A percentile compares a stretch with the other conserved stretches of the same genome.
Evolutionary conservation across 2,797 vertebrate species (phyloP).

Genomic region (Dallia pectoralis): DNA sequence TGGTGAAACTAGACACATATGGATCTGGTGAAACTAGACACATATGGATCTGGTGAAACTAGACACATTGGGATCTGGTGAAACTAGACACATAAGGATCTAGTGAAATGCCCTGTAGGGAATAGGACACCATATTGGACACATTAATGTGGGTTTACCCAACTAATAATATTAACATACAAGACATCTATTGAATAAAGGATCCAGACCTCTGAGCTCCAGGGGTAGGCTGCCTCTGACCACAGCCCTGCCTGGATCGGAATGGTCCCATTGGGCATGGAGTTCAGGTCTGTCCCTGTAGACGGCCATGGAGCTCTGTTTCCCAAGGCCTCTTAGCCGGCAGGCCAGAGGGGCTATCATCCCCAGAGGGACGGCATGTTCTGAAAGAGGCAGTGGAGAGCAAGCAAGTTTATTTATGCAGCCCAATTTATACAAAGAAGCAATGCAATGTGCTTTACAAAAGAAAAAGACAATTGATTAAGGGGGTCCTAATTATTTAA

Average conservation of each 20-base stretch:
- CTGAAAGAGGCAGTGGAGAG: not conserved
- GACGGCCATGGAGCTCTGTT: conserved; percentile 58
- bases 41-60: no score
- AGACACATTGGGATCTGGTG: no score
- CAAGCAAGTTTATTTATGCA: no score
- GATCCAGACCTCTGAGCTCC: conserved; percentile 67
- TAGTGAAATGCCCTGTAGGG: not conserved
- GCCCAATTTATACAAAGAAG: no score
- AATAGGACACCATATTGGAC: not conserved
- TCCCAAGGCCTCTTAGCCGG: conserved; percentile 51
- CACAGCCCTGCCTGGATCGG: conserved; percentile 22
- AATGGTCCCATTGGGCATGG: conserved; percentile 30
- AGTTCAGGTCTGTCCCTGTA: conserved; percentile 47
- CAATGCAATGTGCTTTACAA: no score
- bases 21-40: no score
- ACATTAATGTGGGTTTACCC: not conserved
- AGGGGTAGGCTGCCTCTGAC: conserved; percentile 52
- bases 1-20: no score
- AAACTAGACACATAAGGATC: no score
- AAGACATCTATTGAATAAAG: not conserved
- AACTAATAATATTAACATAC: not conserved
- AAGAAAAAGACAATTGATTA: no score
- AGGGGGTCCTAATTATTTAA: no score
- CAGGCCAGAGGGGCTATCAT: conserved; percentile 45
- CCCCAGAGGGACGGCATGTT: conserved; percentile 23